phyloP scores from a whole-genome alignment of 37 sponge, comb jelly and placozoan species.

The Axinella damicornis region DNA sequence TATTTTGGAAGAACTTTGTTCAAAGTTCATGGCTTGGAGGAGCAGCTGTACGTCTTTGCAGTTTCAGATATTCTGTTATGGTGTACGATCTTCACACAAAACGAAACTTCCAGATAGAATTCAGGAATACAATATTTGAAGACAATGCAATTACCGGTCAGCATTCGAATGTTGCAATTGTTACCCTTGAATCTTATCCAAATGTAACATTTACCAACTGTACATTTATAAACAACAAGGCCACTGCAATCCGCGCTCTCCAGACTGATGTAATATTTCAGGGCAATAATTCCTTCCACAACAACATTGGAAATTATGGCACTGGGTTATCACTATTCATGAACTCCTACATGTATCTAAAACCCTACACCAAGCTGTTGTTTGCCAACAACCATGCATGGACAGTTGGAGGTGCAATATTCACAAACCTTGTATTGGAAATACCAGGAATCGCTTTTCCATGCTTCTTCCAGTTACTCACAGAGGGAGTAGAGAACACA shows the following conservation, averaged over 20 bases:
- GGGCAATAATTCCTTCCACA: neutral
- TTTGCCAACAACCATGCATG: constrained; percentile 15
- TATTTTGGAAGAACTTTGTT: too few relatives aligned
- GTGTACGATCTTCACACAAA: too few relatives aligned
- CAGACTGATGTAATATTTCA: neutral
- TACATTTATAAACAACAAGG: neutral
- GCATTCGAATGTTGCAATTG: too few relatives aligned
- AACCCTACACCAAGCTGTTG: neutral
- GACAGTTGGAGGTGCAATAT: constrained; percentile 1
- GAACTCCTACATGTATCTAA: constrained; percentile 3
- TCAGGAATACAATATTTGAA: too few relatives aligned
- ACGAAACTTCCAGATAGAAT: too few relatives aligned
- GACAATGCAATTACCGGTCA: too few relatives aligned
- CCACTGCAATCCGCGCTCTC: neutral
- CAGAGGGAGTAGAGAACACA: too few relatives aligned
- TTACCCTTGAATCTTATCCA: neutral
- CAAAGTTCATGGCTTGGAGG: too few relatives aligned
- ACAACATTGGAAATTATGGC: neutral
- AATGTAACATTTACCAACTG: neutral
- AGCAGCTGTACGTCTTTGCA: too few relatives aligned
- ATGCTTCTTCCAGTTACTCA: too few relatives aligned
- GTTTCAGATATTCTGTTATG: too few relatives aligned
- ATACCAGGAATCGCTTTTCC: too few relatives aligned
- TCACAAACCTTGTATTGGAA: neutral
- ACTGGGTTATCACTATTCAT: neutral